phyloP scores from a whole-genome alignment of 2,113 vertebrate genomes.

The Elephas maximus region DNA sequence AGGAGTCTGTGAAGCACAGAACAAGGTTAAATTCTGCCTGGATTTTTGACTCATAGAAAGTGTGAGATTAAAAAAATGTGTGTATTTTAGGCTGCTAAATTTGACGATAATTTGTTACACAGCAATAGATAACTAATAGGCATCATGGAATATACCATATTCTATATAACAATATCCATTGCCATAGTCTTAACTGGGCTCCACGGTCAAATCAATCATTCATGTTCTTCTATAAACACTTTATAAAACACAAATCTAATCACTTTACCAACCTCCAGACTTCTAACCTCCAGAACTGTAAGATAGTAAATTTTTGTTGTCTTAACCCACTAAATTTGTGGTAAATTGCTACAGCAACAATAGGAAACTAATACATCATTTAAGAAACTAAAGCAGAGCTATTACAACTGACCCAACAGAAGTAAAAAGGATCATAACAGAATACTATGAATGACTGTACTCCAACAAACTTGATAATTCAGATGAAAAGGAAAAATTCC shows the following conservation, averaged over 20 bases:
- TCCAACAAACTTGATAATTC: no score
- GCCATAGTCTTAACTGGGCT: not conserved
- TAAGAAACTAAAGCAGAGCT: not conserved
- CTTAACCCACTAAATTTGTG: not conserved
- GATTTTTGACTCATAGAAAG: not conserved
- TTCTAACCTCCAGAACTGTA: slow-evolving; percentile 3
- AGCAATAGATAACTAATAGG: not conserved
- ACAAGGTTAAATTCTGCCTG: not conserved
- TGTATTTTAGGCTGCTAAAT: not conserved
- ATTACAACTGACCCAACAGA: no score
- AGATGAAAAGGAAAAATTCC: no score
- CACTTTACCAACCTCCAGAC: not conserved
- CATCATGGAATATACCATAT: not conserved
- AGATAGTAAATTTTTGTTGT: not conserved
- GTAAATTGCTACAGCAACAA: not conserved
- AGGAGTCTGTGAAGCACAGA: not conserved
- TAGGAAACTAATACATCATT: not conserved
- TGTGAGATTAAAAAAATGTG: no score
- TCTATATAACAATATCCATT: not conserved
- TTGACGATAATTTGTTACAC: not conserved
- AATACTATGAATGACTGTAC: no score
- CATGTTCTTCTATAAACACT: slow-evolving; percentile 22
- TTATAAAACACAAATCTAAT: not conserved
- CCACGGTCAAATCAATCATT: not conserved
- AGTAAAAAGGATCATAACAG: no score